Evolutionary conservation across 2,113 vertebrate genomes (phyloP).

Genomic region (Synchiropus splendidus): DNA sequence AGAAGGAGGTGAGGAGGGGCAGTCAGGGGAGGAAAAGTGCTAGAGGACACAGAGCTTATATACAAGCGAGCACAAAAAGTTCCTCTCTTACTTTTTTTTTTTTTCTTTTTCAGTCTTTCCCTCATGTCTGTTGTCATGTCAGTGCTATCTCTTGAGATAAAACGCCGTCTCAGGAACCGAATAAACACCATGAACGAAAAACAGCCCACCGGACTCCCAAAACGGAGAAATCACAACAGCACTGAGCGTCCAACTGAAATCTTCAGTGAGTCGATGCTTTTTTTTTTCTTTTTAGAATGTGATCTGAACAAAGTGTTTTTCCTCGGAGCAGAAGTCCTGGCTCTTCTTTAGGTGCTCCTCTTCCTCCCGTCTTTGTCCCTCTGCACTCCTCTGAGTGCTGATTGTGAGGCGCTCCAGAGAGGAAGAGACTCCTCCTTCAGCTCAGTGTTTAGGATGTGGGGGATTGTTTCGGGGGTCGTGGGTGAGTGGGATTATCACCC

Average conservation of each 20-base stretch:
- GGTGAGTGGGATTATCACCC: too few species aligned
- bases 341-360: too few species aligned
- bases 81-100: too few species aligned
- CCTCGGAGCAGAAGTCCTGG: too few species aligned
- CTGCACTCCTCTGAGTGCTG: background rate
- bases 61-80: constrained; percentile 60
- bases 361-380: too few species aligned
- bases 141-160: background rate
- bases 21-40: constrained; percentile 53
- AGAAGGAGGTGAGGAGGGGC: background rate
- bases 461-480: background rate
- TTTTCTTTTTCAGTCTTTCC: constrained; percentile 3
- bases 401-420: background rate
- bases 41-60: constrained; percentile 60
- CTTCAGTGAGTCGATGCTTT: too few species aligned
- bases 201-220: too few species aligned
- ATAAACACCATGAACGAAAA: too few species aligned
- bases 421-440: background rate
- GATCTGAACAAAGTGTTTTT: too few species aligned
- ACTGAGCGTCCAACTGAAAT: too few species aligned
- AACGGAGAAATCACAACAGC: too few species aligned
- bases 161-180: background rate
- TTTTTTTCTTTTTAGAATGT: too few species aligned
- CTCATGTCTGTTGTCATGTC: constrained; percentile 17
- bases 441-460: background rate